A percentile compares a stretch with the other conserved stretches of the same genome.
These are phyloP conservation scores for Acanthochromis polyacanthus DNA, from an alignment of 2,113 vertebrate species.

Conservation along the genomic window DNA sequence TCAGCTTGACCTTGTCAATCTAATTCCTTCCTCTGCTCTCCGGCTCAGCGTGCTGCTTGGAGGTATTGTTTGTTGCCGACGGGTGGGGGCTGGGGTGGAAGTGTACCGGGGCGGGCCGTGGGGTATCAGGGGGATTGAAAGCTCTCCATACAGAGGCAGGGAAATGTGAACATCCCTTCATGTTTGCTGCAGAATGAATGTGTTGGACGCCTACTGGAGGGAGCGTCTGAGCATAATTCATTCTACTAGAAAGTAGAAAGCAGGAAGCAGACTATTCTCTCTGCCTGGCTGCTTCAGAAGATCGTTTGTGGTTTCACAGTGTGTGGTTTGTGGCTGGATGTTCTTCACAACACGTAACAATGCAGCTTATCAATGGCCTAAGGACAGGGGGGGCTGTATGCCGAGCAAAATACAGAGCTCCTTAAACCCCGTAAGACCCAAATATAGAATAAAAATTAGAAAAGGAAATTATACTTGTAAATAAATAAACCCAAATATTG, in stretches of 20 bases:
- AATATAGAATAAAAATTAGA: too few relatives aligned
- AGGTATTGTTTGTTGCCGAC: conserved; percentile 77
- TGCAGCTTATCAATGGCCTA: background rate
- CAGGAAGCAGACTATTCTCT: conserved; percentile 13
- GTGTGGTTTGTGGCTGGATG: conserved; percentile 4
- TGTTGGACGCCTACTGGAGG: conserved; percentile 10
- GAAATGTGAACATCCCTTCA: conserved; percentile 55
- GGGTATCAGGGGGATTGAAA: conserved; percentile 46
- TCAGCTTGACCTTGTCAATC: conserved; percentile 76
- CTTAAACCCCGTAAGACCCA: background rate
- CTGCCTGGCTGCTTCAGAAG: conserved; percentile 4
- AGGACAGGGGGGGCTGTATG: background rate
- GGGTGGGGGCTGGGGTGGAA: conserved; percentile 70
- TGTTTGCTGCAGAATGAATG: conserved; percentile 45
- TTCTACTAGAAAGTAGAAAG: background rate
- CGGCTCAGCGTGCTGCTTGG: conserved; percentile 63
- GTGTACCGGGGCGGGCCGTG: conserved; percentile 36
- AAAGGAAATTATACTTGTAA: too few relatives aligned
- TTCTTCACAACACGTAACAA: conserved; percentile 4
- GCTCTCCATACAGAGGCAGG: conserved; percentile 9
- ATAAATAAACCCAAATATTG: too few relatives aligned
- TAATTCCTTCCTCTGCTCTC: conserved; percentile 65
- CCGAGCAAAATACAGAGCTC: background rate
- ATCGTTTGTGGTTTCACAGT: background rate
- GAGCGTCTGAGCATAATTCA: background rate